Conservation (phyloP, 1,140 invertebrate genomes). For the Trialeurodes vaporariorum region DNA sequence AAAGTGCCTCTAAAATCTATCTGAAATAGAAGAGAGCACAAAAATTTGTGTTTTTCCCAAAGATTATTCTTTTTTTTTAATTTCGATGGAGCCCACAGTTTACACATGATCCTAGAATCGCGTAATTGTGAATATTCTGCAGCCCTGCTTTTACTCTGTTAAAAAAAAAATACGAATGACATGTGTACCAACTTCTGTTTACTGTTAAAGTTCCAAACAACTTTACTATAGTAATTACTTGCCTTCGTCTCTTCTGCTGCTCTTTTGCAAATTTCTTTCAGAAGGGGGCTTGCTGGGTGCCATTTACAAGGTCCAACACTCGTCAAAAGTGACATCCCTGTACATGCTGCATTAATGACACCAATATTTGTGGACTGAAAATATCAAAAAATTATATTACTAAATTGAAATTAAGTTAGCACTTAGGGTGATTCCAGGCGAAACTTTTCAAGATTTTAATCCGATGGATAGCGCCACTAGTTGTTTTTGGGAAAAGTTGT, state of each 20-base stretch:
- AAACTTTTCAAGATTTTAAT: background rate
- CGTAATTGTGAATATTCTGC: too few relatives aligned
- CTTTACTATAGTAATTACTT: too few relatives aligned
- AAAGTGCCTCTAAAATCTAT: too few relatives aligned
- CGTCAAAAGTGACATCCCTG: constrained; percentile 70
- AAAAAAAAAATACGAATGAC: background rate
- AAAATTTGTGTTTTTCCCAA: background rate
- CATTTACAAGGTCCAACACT: constrained; percentile 60
- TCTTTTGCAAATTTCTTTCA: constrained; percentile 48
- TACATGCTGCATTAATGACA: constrained; percentile 67
- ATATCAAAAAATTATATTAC: constrained; percentile 10
- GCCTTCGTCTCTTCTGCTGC: constrained; percentile 54
- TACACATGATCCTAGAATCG: too few relatives aligned
- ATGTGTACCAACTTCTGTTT: too few relatives aligned
- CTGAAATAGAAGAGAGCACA: too few relatives aligned
- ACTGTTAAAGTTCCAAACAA: too few relatives aligned
- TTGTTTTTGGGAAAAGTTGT: too few relatives aligned
- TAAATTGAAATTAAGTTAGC: constrained; percentile 5
- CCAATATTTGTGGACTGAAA: constrained; percentile 56
- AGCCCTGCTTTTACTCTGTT: too few relatives aligned
- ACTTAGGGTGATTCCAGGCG: background rate
- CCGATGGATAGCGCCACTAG: too few relatives aligned
- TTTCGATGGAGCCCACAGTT: background rate
- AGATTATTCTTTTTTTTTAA: too few relatives aligned
- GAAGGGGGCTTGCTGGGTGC: constrained; percentile 63